Evolutionary conservation across 2,888 invertebrate species (phyloP), one percentile per base, ranked within the genome.

Genomic region (Lochmaea crataegi): DNA sequence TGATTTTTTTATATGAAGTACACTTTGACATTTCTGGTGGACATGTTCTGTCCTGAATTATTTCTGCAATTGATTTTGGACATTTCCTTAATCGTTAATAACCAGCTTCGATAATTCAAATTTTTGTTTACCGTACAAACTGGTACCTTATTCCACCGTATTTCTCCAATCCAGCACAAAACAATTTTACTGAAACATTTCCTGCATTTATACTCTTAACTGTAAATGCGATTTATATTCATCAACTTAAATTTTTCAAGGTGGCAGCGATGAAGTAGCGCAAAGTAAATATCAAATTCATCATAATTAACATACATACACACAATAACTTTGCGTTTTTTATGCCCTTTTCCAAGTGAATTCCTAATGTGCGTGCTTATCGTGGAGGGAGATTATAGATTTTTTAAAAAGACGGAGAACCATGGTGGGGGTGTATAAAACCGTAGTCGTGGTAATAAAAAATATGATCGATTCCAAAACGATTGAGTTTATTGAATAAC

Each of bases 331-430:
- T 63, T 63, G 18, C 26, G 16, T 18, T 16, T 63, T 38, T 41
- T 3, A 38, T 38, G 48, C 67, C 64, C 58, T 72, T 75, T 67
- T 58, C 45, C 65, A 42, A 42, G 67, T 63, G 38, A 72, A 73
- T 71, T 65, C 18, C 63, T 68, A 53, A 57, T 45, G 75, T 77
- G 74, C 77, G 75, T 75, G 75, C 45, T 68, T 60, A 51, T 58
- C 65, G 56, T 65, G 65, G 53, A 57, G 68, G 51, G 10, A 18
- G 38, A 63, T 68, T 73, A 77, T 77, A 57, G 77, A 75, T 75
- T 77, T 63, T 65, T 65, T 69, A 32, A 32, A 1, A 38, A 38
- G 32, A 66, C 14, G 67, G 63, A 53, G 32, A 38, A 68, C 61
- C 60, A 68, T 68, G 61, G 51, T 51, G 41, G 61, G 61, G 32